A percentile compares a stretch with the other conserved stretches of the same genome.
Conservation (phyloP, 2,888 invertebrate genomes). For the Byasa hedistus region DNA sequence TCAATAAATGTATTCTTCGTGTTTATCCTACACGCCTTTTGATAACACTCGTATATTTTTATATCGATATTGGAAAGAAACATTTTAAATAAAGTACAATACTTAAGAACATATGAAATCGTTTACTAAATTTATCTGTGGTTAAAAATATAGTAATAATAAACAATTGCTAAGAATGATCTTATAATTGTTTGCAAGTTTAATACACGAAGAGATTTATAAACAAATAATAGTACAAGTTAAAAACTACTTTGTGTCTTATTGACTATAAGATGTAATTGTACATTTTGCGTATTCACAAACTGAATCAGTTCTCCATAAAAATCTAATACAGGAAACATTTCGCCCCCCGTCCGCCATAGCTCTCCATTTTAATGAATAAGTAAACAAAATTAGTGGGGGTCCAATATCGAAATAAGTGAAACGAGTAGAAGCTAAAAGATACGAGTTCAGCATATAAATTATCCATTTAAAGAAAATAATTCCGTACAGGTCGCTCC, state of each 20-base stretch:
- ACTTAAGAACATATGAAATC: too few relatives aligned
- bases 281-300: slow-evolving; percentile 44
- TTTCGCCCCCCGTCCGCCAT: slow-evolving; percentile 54
- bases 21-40: slow-evolving; percentile 51
- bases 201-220: too few relatives aligned
- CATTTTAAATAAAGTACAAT: too few relatives aligned
- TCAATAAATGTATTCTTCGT: slow-evolving; percentile 59
- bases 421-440: slow-evolving; percentile 64
- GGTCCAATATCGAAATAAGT: slow-evolving; percentile 73
- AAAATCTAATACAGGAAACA: slow-evolving; percentile 67
- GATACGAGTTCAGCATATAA: slow-evolving; percentile 66
- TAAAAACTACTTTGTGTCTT: background rate
- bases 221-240: too few relatives aligned
- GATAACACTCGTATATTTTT: slow-evolving; percentile 32
- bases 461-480: slow-evolving; percentile 42
- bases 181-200: too few relatives aligned
- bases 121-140: too few relatives aligned
- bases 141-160: too few relatives aligned
- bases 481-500: slow-evolving; percentile 32
- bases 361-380: slow-evolving; percentile 75
- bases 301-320: slow-evolving; percentile 62
- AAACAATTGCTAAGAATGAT: too few relatives aligned
- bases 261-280: slow-evolving; percentile 11
- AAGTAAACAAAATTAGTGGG: slow-evolving; percentile 76
- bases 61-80: too few relatives aligned